A percentile compares a stretch with the other conserved stretches of the same genome.
These are phyloP conservation scores for Synergus japonicus DNA, from an alignment of 2,888 invertebrate genomes.

Conservation along the genomic window DNA sequence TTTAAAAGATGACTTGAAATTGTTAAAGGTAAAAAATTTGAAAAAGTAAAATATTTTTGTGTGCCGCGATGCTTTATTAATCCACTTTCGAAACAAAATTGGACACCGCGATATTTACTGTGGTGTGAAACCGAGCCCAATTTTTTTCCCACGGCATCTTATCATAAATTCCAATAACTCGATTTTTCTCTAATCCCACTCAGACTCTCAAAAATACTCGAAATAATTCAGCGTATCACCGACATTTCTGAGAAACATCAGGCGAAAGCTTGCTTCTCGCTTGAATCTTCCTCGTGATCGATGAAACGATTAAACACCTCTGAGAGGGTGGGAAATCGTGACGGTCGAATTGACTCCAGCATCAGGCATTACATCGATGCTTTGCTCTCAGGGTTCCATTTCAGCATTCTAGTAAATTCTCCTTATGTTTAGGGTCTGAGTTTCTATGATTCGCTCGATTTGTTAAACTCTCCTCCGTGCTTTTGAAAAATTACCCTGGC, in stretches of 20 bases:
- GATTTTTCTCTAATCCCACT: background rate
- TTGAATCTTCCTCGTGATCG: background rate
- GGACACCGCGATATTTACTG: too few relatives aligned
- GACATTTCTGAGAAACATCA: background rate
- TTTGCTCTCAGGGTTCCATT: background rate
- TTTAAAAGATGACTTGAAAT: too few relatives aligned
- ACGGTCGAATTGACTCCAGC: conserved; percentile 14
- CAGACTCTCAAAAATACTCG: background rate
- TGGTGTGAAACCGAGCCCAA: too few relatives aligned
- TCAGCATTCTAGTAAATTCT: conserved; percentile 10
- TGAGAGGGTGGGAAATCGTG: conserved; percentile 28
- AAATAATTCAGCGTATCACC: background rate
- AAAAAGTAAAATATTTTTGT: too few relatives aligned
- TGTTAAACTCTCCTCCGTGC: background rate
- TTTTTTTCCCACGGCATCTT: too few relatives aligned
- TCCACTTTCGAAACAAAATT: too few relatives aligned
- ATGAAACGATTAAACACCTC: conserved; percentile 39
- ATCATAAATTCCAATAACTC: background rate
- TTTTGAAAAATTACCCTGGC: conserved; percentile 1
- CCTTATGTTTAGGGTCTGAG: background rate
- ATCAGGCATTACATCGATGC: conserved; percentile 16
- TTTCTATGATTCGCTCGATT: conserved; percentile 1
- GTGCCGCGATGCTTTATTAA: too few relatives aligned
- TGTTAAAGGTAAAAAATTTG: too few relatives aligned
- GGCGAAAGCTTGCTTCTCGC: background rate